phyloP scores from a whole-genome alignment of 2,113 vertebrate genomes.

The Machaerirhynchus nigripectus region DNA sequence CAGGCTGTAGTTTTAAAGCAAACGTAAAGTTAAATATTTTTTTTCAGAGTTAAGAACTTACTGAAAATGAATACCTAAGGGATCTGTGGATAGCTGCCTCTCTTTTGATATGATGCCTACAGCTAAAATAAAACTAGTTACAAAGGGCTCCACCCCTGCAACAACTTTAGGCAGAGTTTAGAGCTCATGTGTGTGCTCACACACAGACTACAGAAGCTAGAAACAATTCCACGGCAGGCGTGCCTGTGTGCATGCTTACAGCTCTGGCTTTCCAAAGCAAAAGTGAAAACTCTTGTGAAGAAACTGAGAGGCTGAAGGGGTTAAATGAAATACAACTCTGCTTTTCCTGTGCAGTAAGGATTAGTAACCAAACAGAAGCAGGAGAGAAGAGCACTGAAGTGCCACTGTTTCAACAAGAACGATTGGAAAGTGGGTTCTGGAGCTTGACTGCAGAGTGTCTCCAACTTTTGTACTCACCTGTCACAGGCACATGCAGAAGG shows the following conservation, averaged over 20 bases:
- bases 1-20: background rate
- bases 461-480: background rate
- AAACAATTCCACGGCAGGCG: background rate
- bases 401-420: background rate
- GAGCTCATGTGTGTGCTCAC: background rate
- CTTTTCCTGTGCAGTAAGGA: constrained; percentile 63
- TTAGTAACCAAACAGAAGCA: constrained; percentile 63
- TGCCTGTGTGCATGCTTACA: background rate
- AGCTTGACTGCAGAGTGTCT: background rate
- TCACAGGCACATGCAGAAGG: background rate
- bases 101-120: background rate
- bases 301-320: constrained; percentile 31
- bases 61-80: background rate
- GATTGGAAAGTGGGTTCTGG: background rate
- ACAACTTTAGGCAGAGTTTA: background rate
- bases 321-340: constrained; percentile 71
- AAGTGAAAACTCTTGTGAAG: constrained; percentile 3
- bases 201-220: background rate
- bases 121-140: constrained; percentile 34
- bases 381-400: background rate
- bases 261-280: background rate
- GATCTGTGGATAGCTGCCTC: background rate
- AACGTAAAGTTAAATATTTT: background rate
- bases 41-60: background rate
- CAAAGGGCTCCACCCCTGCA: constrained; percentile 47